A percentile compares a stretch with the other conserved stretches of the same genome.
phyloP scores from a whole-genome alignment of 2,113 vertebrate genomes.

The Hyperopisus bebe region DNA sequence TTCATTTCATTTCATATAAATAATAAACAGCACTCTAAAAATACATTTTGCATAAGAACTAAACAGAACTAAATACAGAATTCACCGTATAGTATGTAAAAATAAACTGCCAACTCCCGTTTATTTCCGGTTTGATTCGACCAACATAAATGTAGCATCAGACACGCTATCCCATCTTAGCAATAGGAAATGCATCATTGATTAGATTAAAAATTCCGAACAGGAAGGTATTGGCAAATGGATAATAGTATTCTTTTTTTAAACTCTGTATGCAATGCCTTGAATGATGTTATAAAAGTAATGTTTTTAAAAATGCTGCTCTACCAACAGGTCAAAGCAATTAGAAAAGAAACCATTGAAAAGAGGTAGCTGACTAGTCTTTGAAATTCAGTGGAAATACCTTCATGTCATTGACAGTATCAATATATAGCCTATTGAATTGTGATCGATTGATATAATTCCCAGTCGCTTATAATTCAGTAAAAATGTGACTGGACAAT shows the following conservation, averaged over 20 bases:
- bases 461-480: not conserved
- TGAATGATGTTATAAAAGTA: not conserved
- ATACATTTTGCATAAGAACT: slow-evolving; percentile 7
- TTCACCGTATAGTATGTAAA: not conserved
- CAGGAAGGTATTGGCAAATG: not conserved
- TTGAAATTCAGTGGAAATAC: not conserved
- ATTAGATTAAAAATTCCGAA: not conserved
- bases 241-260: not conserved
- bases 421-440: not conserved
- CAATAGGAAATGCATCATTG: not conserved
- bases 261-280: not conserved
- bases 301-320: not conserved
- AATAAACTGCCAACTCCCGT: not conserved
- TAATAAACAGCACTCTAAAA: not conserved
- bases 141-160: not conserved
- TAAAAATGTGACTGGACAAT: not conserved
- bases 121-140: not conserved
- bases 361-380: not conserved
- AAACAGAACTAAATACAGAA: slow-evolving; percentile 1
- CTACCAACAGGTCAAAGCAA: not conserved
- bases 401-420: not conserved
- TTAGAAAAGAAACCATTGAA: not conserved
- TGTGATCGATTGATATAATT: not conserved
- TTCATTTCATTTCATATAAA: not conserved
- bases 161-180: not conserved